These are phyloP conservation scores for Aporophyla nigra DNA, from an alignment of 2,888 invertebrate genomes.

Conservation along the genomic window DNA sequence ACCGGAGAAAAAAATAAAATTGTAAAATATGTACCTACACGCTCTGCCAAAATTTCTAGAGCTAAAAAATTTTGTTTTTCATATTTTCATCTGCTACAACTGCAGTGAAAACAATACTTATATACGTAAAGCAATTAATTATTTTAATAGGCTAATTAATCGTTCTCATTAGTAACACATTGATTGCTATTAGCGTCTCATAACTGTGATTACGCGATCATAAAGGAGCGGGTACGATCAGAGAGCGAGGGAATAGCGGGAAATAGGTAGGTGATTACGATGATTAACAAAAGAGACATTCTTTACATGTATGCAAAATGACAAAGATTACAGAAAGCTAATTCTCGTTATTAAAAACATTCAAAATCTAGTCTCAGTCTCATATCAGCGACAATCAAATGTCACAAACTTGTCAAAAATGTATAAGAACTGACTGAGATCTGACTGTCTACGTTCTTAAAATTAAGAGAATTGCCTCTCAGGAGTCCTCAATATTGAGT, in stretches of 20 bases:
- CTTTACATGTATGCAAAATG: not conserved
- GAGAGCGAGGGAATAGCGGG: not conserved
- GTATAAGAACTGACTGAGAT: too few species aligned
- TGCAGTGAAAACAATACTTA: slow-evolving; percentile 9
- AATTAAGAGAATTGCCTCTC: too few species aligned
- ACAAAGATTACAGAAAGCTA: too few species aligned
- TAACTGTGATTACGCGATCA: slow-evolving; percentile 38
- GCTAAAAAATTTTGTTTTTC: not conserved
- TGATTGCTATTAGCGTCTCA: slow-evolving; percentile 41
- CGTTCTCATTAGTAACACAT: slow-evolving; percentile 50
- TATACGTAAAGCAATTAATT: slow-evolving; percentile 21
- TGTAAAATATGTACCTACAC: slow-evolving; percentile 30
- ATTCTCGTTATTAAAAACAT: too few species aligned
- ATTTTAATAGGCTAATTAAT: slow-evolving; percentile 53
- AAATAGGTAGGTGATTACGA: not conserved
- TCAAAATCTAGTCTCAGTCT: too few species aligned
- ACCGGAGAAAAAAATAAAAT: slow-evolving; percentile 22
- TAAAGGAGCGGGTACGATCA: slow-evolving; percentile 21
- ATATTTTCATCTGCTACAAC: not conserved
- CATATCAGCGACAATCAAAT: too few species aligned
- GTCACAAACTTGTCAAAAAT: too few species aligned
- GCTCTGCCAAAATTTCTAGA: slow-evolving; percentile 19
- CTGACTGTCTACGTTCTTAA: too few species aligned
- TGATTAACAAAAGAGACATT: not conserved
- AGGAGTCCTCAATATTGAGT: too few species aligned